Evolutionary conservation across 2,113 vertebrate species (phyloP).

Genomic region (Columbina picui): DNA sequence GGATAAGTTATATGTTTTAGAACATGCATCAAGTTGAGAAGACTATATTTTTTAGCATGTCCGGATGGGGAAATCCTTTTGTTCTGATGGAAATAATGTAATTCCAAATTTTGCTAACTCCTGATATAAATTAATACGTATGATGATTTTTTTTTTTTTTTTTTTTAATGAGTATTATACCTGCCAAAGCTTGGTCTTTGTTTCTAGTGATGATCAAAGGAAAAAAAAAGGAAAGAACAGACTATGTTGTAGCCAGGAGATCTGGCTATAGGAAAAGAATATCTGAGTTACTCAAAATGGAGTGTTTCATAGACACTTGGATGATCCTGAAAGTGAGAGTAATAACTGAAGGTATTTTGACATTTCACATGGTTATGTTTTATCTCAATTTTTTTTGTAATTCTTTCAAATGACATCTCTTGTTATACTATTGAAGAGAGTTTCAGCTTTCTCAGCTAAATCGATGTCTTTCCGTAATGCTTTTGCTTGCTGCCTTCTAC

Average conservation of each 20-base stretch:
- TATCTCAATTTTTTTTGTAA: background rate
- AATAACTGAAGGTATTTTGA: background rate
- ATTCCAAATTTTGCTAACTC: background rate
- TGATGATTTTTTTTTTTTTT: background rate
- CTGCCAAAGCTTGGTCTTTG: background rate
- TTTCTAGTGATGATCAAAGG: background rate
- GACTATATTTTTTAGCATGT: background rate
- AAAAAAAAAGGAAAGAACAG: background rate
- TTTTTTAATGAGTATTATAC: background rate
- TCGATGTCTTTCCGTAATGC: background rate
- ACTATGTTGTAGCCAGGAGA: background rate
- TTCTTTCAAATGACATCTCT: background rate
- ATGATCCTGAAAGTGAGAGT: background rate
- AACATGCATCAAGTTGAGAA: background rate
- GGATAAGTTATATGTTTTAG: background rate
- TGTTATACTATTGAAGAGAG: background rate
- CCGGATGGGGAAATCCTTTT: background rate
- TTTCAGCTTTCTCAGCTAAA: background rate
- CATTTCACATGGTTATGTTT: background rate
- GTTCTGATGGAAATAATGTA: background rate
- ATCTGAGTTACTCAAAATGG: background rate
- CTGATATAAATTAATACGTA: background rate
- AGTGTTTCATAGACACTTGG: background rate
- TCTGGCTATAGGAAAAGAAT: background rate
- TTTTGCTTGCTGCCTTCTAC: background rate